These are phyloP conservation scores for Peromyscus californicus DNA, from an alignment of 2,113 vertebrate species.

Conservation along the genomic window DNA sequence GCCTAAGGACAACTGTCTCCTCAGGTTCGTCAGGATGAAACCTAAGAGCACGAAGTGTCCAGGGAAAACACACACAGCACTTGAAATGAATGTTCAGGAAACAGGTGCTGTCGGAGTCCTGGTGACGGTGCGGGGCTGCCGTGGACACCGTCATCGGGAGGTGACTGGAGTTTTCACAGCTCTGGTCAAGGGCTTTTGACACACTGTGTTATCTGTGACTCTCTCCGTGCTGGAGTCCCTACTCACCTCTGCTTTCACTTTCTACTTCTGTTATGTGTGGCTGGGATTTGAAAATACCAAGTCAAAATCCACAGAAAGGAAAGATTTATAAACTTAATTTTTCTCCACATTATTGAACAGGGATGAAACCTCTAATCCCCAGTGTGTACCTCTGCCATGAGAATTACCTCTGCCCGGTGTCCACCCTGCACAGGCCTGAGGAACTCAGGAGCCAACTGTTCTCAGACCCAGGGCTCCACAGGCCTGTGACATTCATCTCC, in stretches of 20 bases:
- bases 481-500: background rate
- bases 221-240: background rate
- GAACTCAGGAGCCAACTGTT: background rate
- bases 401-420: background rate
- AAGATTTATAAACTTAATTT: background rate
- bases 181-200: background rate
- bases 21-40: background rate
- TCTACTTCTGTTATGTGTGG: background rate
- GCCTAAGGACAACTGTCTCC: background rate
- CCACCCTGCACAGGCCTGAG: background rate
- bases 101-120: background rate
- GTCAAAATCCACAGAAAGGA: background rate
- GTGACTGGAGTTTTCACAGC: background rate
- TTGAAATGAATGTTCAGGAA: background rate
- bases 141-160: background rate
- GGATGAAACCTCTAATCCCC: background rate
- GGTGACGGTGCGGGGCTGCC: background rate
- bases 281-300: background rate
- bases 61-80: background rate
- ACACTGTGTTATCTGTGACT: background rate
- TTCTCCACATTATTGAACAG: background rate
- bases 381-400: background rate
- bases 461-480: too few relatives aligned
- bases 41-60: background rate
- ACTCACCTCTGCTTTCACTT: background rate